phyloP scores from a whole-genome alignment of 2,113 vertebrate genomes.

The Sigmodon hispidus region DNA sequence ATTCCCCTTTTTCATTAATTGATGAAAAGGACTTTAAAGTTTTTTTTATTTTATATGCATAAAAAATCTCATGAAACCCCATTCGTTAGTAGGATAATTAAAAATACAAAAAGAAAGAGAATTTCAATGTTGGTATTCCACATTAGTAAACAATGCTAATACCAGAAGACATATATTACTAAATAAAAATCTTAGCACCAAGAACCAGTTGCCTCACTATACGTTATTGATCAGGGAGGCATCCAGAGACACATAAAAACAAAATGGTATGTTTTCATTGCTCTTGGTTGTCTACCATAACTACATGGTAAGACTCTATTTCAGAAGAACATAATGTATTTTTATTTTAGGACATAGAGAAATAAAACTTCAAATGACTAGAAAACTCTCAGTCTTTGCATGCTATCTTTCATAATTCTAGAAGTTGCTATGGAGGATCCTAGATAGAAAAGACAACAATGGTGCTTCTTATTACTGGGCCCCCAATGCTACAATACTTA shows the following conservation, averaged over 20 bases:
- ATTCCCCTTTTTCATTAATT: constrained; percentile 34
- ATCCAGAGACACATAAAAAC: neutral
- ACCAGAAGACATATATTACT: neutral
- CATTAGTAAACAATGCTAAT: too few relatives aligned
- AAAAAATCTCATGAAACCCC: neutral
- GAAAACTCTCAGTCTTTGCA: neutral
- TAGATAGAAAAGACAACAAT: neutral
- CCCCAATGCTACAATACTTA: neutral
- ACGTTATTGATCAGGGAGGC: neutral
- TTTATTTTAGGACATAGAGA: neutral
- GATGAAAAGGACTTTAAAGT: neutral
- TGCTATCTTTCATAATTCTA: neutral
- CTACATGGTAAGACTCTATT: neutral
- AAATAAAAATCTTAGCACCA: neutral
- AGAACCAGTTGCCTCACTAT: neutral
- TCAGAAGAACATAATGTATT: neutral
- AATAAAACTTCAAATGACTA: neutral
- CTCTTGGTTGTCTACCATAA: neutral
- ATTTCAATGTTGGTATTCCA: too few relatives aligned
- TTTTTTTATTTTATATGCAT: neutral
- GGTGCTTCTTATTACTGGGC: too few relatives aligned
- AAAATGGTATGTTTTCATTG: neutral
- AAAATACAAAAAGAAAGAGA: neutral
- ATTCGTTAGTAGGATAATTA: neutral
- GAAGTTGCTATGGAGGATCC: neutral